Evolutionary conservation across 2,113 vertebrate species (phyloP), one percentile per base, ranked within the genome.

Genomic region (Prinia subflava): DNA sequence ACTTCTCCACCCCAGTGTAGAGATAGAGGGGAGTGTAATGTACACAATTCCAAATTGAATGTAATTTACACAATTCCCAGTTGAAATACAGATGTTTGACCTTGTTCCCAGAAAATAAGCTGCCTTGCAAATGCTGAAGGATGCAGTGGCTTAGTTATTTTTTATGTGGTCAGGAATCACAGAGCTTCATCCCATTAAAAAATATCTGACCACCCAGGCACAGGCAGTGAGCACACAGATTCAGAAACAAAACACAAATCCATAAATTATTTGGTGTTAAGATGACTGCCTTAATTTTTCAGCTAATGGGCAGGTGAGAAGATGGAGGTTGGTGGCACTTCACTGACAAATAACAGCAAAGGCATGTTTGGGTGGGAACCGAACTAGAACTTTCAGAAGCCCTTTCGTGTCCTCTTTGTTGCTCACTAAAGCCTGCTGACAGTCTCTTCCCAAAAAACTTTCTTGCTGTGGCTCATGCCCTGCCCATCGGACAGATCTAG

Each of bases 221-320:
- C 8, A 69, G 62, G 30, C 46, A 94, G 44, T 0, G 0, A 84
- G 67, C 0, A 0, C n/a, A 60, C 0, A 0, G 41, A 69, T 65
- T 80, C 11, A 4, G 64, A 59, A 87, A 73, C 35, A 24, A 84
- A 79, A n/a, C 25, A 64, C 14, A 85, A 84, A 70, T 68, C 44
- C 3, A 2, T 47, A 39, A 81, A 83, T 78, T 30, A 67, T 50
- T 20, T 84, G 50, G 18, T 27, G 11, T 42, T 63, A 47, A 55
- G 21, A 6, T 41, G 62, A 55, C 27, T 59, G 62, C 19, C 39
- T 79, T 60, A 79, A 50, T 41, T 69, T 50, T 90, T 68, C 67
- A 80, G 41, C 44, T 69, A 60, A 88, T 1, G 7, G 53, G 28
- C 31, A 85, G 53, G 41, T 47, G 42, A 74, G 63, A 87, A 88